Evolutionary conservation across 1,140 invertebrate species (phyloP).

Genomic region (Lanistes nyassanus): DNA sequence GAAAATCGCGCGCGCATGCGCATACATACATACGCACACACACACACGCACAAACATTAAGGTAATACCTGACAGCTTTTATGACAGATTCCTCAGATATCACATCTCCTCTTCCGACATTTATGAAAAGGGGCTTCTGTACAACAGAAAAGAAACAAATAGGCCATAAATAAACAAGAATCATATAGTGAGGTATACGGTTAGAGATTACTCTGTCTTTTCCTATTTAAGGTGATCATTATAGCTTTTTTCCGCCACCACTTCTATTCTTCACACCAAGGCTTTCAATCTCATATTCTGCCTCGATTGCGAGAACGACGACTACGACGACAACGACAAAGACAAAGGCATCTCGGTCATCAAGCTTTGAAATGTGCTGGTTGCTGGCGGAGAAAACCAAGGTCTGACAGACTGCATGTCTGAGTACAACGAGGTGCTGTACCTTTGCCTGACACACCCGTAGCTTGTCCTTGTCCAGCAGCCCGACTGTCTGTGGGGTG

Average conservation of each 20-base stretch:
- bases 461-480: conserved; percentile 68
- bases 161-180: too few species aligned
- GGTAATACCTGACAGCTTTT: conserved; percentile 67
- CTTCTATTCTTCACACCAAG: too few species aligned
- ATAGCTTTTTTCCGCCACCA: neutral
- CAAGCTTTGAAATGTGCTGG: too few species aligned
- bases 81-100: conserved; percentile 70
- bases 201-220: neutral
- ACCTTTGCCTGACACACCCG: conserved; percentile 61
- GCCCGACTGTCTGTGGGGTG: conserved; percentile 67
- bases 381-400: too few species aligned
- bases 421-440: conserved; percentile 16
- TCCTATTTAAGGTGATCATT: neutral
- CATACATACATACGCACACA: neutral
- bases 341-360: too few species aligned
- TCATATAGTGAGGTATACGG: neutral
- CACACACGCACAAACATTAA: neutral
- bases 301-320: too few species aligned
- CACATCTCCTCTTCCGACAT: conserved; percentile 72
- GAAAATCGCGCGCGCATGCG: too few species aligned
- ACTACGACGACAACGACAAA: too few species aligned
- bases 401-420: too few species aligned
- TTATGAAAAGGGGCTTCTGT: conserved; percentile 68
- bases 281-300: too few species aligned
- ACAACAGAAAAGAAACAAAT: conserved; percentile 36